Percentiles rank a stretch among this genome's conserved stretches.
Evolutionary conservation across 2,113 vertebrate species (phyloP).

Genomic region (Madoqua kirkii): DNA sequence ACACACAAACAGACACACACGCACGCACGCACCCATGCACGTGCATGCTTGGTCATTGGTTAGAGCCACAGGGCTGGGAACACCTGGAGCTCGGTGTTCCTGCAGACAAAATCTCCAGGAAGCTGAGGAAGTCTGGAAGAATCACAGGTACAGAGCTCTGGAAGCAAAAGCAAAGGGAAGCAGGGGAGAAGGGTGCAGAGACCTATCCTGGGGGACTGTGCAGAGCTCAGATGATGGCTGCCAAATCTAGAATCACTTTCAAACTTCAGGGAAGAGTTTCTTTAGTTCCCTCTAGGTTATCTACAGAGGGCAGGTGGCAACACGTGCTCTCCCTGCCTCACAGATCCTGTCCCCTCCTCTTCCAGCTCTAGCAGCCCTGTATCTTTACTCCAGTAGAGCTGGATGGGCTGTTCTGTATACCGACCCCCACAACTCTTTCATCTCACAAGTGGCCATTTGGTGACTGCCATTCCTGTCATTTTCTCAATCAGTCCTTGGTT

Average conservation of each 20-base stretch:
- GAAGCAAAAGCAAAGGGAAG: neutral
- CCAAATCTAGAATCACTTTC: neutral
- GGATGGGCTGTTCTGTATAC: neutral
- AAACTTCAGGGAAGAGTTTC: neutral
- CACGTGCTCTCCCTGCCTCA: neutral
- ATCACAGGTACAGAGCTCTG: neutral
- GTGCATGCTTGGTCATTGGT: fast-evolving
- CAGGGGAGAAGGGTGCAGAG: neutral
- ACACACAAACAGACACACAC: fast-evolving
- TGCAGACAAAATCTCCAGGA: neutral
- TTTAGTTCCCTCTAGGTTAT: neutral
- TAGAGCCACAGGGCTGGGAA: fast-evolving
- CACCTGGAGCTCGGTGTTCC: neutral
- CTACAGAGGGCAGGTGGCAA: neutral
- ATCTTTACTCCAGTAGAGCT: neutral
- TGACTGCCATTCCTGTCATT: neutral
- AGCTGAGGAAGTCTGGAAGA: neutral
- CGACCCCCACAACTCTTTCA: fast-evolving
- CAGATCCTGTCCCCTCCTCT: neutral
- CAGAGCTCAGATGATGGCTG: neutral
- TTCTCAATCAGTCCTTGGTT: neutral
- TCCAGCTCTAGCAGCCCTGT: too few species aligned
- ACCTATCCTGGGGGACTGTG: neutral
- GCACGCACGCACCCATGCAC: fast-evolving
- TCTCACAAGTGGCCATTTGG: neutral